Percentiles rank a stretch among this genome's conserved stretches.
Evolutionary conservation across 2,888 invertebrate genomes (phyloP).

Genomic region (Corbicula japonica): DNA sequence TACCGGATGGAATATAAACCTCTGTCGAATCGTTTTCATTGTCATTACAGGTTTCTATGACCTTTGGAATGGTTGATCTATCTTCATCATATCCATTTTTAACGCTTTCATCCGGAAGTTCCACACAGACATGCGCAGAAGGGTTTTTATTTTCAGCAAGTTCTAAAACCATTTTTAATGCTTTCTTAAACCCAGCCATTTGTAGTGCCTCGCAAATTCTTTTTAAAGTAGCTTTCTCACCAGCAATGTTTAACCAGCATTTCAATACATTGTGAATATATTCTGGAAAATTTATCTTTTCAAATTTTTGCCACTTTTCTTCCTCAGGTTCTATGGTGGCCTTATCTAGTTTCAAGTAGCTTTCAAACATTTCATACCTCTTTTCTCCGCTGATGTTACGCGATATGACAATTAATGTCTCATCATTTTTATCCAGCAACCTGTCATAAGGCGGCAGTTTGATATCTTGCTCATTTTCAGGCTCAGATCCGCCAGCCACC

Average conservation of each 20-base stretch:
- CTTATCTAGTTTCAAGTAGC: slow-evolving; percentile 10
- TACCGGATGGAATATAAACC: too few species aligned
- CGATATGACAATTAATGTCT: slow-evolving; percentile 3
- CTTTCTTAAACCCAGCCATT: slow-evolving; percentile 6
- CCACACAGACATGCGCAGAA: too few species aligned
- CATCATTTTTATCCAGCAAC: background rate
- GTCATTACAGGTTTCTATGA: too few species aligned
- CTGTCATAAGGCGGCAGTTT: background rate
- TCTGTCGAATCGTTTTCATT: too few species aligned
- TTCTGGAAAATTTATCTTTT: background rate
- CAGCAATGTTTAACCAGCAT: slow-evolving; percentile 4
- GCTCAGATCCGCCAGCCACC: too few species aligned
- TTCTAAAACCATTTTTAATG: background rate
- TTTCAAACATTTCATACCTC: slow-evolving; percentile 13
- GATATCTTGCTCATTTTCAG: too few species aligned
- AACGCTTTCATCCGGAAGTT: too few species aligned
- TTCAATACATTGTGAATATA: slow-evolving; percentile 16
- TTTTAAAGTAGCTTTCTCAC: background rate
- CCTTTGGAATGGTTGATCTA: too few species aligned
- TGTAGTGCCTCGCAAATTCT: background rate
- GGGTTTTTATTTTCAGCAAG: slow-evolving; percentile 10
- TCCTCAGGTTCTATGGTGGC: background rate
- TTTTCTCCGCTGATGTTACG: background rate
- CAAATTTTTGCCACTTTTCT: background rate
- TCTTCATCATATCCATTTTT: too few species aligned